A percentile compares a stretch with the other conserved stretches of the same genome.
Evolutionary conservation across 2,797 vertebrate species (phyloP).

Genomic region (Numenius phaeopus): DNA sequence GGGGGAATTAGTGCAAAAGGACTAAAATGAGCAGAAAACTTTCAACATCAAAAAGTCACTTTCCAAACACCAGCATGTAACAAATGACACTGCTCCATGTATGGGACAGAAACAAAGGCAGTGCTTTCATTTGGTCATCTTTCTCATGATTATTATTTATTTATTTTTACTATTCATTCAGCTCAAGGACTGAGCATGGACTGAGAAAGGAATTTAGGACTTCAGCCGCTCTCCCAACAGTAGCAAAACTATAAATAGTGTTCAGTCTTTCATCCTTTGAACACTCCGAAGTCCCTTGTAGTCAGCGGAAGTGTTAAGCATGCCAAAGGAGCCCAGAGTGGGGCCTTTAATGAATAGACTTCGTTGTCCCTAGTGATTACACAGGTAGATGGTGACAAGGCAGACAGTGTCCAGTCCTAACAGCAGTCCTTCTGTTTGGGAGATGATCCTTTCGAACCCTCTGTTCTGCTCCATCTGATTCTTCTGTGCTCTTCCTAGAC

Average conservation of each 20-base stretch:
- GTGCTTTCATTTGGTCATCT: constrained; percentile 17
- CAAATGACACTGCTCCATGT: background rate
- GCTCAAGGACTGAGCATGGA: background rate
- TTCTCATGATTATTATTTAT: constrained; percentile 31
- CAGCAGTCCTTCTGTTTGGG: constrained; percentile 4
- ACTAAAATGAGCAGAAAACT: background rate
- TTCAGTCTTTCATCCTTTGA: constrained; percentile 42
- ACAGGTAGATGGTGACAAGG: constrained; percentile 55
- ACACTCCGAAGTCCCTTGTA: background rate
- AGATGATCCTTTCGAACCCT: background rate
- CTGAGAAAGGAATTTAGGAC: constrained; percentile 17
- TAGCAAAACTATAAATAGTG: constrained; percentile 46
- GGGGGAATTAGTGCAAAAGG: background rate
- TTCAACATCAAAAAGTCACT: background rate
- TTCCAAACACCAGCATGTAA: background rate
- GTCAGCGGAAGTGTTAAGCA: constrained; percentile 11
- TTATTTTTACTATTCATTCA: constrained; percentile 34
- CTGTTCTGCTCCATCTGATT: background rate
- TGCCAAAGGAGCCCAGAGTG: background rate
- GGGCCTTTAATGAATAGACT: background rate
- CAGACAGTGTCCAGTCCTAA: constrained; percentile 11
- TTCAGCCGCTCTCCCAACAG: background rate
- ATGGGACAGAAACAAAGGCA: constrained; percentile 15
- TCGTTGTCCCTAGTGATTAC: background rate
- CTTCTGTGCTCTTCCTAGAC: background rate